phyloP scores from a whole-genome alignment of 1,140 invertebrate species.

The Drosophila carrolli region DNA sequence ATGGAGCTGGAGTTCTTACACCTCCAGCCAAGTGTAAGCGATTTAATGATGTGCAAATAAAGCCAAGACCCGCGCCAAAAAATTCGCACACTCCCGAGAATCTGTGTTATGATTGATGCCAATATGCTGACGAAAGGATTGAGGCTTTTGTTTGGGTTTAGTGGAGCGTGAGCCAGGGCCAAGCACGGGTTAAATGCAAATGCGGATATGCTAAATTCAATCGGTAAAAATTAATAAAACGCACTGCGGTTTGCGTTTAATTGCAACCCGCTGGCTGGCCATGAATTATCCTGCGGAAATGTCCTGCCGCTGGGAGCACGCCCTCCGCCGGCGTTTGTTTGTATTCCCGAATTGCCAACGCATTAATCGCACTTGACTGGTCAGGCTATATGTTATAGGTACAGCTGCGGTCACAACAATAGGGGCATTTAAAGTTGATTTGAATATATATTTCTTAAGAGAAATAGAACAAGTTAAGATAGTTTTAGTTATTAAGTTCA shows the following conservation, averaged over 20 bases:
- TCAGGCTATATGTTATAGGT: constrained; percentile 2
- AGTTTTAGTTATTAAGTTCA: not conserved
- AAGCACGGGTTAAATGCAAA: constrained; percentile 70
- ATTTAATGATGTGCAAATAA: constrained; percentile 73
- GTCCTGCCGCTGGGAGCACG: constrained; percentile 79
- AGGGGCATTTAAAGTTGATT: not conserved
- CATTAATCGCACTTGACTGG: constrained; percentile 68
- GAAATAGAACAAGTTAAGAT: not conserved
- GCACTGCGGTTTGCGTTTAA: constrained; percentile 71
- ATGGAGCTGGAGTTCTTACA: constrained; percentile 39
- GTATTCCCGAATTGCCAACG: constrained; percentile 38
- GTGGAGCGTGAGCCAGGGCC: constrained; percentile 46
- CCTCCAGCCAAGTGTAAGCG: constrained; percentile 75
- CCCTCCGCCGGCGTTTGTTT: constrained; percentile 77
- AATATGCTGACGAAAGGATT: constrained; percentile 68
- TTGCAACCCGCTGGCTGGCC: constrained; percentile 78
- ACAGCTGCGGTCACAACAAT: constrained; percentile 25
- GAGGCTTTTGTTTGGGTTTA: constrained; percentile 58
- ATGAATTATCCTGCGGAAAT: constrained; percentile 53
- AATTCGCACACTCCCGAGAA: constrained; percentile 15
- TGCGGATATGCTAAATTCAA: constrained; percentile 35
- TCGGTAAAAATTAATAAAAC: constrained; percentile 22
- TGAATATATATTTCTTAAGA: not conserved
- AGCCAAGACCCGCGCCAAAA: constrained; percentile 75
- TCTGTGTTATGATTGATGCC: constrained; percentile 71